Evolutionary conservation across 2,113 vertebrate genomes (phyloP).

Genomic region (Cyanocitta stelleri): DNA sequence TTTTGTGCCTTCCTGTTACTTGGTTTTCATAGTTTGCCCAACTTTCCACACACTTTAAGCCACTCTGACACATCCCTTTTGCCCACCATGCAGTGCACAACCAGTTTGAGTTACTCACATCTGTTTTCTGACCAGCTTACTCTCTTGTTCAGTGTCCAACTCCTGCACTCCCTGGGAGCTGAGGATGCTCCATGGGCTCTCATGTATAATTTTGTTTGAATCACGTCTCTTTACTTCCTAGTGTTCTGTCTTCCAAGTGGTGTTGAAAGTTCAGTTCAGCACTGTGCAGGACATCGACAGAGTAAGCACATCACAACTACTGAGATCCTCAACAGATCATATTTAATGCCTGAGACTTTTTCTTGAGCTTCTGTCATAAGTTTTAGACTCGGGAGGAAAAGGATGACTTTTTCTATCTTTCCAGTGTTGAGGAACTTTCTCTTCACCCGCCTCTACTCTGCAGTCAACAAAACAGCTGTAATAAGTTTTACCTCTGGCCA

Average conservation of each 20-base stretch:
- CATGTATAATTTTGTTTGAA: neutral
- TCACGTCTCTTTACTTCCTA: neutral
- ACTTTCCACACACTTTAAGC: neutral
- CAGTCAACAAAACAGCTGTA: neutral
- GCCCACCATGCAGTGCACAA: neutral
- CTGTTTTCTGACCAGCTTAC: neutral
- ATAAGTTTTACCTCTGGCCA: neutral
- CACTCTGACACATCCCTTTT: neutral
- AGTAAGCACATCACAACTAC: neutral
- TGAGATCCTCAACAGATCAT: neutral
- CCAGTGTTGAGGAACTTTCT: neutral
- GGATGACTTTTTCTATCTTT: neutral
- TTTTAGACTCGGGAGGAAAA: neutral
- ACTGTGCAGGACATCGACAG: neutral
- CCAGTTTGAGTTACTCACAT: neutral
- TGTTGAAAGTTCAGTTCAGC: neutral
- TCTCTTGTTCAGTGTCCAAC: neutral
- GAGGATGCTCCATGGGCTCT: neutral
- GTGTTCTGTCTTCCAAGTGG: neutral
- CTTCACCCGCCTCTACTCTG: neutral
- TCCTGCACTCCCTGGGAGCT: neutral
- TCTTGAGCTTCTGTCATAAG: neutral
- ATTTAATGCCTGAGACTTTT: neutral
- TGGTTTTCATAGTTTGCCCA: neutral
- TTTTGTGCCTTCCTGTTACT: neutral